Percentiles rank a stretch among this genome's conserved stretches.
Evolutionary conservation across 2,113 vertebrate species (phyloP).

Genomic region (Apistogramma diplotaenia): DNA sequence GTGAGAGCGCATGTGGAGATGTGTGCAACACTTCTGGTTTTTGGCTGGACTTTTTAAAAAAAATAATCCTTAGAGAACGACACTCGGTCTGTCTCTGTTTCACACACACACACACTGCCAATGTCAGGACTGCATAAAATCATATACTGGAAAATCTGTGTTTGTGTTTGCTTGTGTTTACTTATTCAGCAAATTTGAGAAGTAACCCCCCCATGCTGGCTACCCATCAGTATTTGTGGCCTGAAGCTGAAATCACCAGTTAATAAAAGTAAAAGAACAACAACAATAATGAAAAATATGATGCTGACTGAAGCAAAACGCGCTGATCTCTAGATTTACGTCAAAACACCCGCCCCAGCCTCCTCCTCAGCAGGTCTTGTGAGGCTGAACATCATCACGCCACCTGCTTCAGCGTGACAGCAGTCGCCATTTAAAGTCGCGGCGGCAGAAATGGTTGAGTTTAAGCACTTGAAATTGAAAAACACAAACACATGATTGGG

Average conservation of each 20-base stretch:
- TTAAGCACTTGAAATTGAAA: slow-evolving; percentile 10
- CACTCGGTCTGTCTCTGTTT: neutral
- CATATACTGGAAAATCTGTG: neutral
- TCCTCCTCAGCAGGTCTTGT: neutral
- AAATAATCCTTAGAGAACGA: slow-evolving; percentile 31
- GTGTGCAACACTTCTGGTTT: slow-evolving; percentile 41
- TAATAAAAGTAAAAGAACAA: neutral
- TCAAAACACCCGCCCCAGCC: neutral
- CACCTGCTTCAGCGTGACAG: neutral
- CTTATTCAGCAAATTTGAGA: neutral
- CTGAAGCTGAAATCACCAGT: no score
- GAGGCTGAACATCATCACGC: neutral
- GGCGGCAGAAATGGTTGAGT: neutral
- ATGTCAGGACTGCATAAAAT: neutral
- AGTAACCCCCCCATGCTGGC: accelerated
- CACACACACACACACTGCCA: neutral
- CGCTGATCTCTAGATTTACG: neutral
- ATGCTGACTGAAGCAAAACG: neutral
- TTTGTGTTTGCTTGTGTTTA: neutral
- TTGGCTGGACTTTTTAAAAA: slow-evolving; percentile 64
- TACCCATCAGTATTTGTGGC: neutral
- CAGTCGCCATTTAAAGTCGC: neutral
- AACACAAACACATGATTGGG: neutral
- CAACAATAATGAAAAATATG: no score
- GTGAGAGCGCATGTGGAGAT: slow-evolving; percentile 38